Base-by-base conservation (phyloP, 2,888 invertebrate genomes). In the Chaitophorus viminalis region DNA sequence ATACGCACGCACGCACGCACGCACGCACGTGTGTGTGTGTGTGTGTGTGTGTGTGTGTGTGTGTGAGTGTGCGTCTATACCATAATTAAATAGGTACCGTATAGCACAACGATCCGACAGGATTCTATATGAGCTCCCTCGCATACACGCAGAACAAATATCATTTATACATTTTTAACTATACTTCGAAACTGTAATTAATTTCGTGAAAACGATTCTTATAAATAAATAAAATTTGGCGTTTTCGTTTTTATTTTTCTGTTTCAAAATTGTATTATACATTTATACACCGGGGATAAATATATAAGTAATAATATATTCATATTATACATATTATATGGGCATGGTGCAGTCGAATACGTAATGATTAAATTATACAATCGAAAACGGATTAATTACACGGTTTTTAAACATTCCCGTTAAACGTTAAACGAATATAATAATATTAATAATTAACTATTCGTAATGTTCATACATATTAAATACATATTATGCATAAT, bases 301-400 rank as follows among this genome's bases (percentile, higher is more conserved):
- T n/a, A 65, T 68, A 29, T 29, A n/a, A 14, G 68, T 70, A 17
- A 29, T 70, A 31, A 70, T 68, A 31, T 46, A 68, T 68, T 46
- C 36, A n/a, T 46, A 46, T 46, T 70, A 68, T 82, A 46, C n/a
- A n/a, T n/a, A n/a, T n/a, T n/a, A n/a, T n/a, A n/a, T n/a, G n/a
- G n/a, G n/a, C n/a, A n/a, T n/a, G n/a, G n/a, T n/a, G 46, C 81
- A 46, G 39, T 11, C 3, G n/a, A 29, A 65, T 68, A 46, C 25
- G 31, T 31, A 82, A 82, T 46, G 46, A 70, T 82, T 82, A 82
- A 82, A 82, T 70, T 60, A 18, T 21, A 74, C 21, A 36, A 74
- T 36, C 60, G 39, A 83, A 79, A 83, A 75, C 52, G 72, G 52
- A 74, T 29, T 82, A 82, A 74, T 82, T 72, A 82, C 54, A 70